Percentiles rank a stretch among this genome's conserved stretches.
Evolutionary conservation across 2,113 vertebrate species (phyloP).

Genomic region (Petaurus breviceps): DNA sequence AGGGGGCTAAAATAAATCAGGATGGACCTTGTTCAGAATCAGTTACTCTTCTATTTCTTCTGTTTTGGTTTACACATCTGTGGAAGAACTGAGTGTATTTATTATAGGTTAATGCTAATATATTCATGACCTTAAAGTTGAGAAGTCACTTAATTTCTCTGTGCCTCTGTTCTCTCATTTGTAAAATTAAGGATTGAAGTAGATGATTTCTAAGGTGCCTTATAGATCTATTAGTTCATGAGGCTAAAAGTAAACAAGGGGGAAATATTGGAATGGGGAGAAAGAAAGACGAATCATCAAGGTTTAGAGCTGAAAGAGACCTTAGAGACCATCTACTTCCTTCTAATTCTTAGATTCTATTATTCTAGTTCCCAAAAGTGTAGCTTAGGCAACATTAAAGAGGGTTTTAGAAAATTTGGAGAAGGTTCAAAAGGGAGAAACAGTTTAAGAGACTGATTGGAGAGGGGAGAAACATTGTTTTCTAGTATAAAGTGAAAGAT

Average conservation of each 20-base stretch:
- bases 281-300: neutral
- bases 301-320: neutral
- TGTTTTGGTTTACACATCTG: neutral
- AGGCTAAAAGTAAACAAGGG: accelerated
- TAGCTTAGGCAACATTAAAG: neutral
- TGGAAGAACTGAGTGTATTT: neutral
- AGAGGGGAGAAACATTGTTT: neutral
- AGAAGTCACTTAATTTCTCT: neutral
- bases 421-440: neutral
- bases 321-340: neutral
- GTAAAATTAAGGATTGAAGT: neutral
- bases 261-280: neutral
- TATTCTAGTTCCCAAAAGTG: neutral
- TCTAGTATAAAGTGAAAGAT: neutral
- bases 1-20: neutral
- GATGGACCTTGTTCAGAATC: neutral
- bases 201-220: neutral
- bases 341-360: neutral
- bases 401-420: neutral
- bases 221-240: neutral
- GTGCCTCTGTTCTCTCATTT: neutral
- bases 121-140: neutral
- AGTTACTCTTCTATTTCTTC: neutral
- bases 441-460: neutral
- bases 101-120: neutral